Conservation (phyloP, 2,113 vertebrate genomes). For the Antechinus stuartii region DNA sequence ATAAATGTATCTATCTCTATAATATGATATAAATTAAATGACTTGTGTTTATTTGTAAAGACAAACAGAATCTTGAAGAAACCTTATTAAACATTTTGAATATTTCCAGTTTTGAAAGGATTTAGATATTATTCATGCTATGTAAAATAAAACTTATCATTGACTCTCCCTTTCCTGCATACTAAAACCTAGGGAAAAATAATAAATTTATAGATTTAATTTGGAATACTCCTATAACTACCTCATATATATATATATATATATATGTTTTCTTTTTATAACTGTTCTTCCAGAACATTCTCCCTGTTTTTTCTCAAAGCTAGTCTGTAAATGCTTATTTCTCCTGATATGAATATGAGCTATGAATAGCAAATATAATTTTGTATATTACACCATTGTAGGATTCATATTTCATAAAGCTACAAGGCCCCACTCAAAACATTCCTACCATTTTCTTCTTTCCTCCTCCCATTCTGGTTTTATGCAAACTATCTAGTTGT, state of each 20-base stretch:
- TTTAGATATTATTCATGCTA: conserved; percentile 31
- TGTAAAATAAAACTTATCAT: conserved; percentile 18
- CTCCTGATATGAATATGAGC: neutral
- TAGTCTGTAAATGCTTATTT: conserved; percentile 28
- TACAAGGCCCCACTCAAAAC: conserved; percentile 13
- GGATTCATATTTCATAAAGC: conserved; percentile 1
- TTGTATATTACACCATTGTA: conserved; percentile 33
- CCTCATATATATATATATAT: neutral
- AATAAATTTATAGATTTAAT: conserved; percentile 25
- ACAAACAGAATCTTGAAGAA: neutral
- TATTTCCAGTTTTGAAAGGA: conserved; percentile 13
- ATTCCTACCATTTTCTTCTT: neutral
- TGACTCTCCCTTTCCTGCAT: neutral
- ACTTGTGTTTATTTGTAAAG: conserved; percentile 7
- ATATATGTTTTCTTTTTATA: conserved; percentile 6
- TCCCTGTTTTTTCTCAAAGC: neutral
- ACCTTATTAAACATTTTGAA: conserved; percentile 22
- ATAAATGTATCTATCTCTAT: neutral
- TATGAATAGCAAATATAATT: conserved; percentile 30
- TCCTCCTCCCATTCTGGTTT: conserved; percentile 28
- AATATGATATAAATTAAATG: conserved; percentile 31
- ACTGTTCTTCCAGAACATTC: neutral
- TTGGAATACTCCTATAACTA: neutral
- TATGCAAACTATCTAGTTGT: neutral
- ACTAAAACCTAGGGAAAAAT: conserved; percentile 32